Conservation (phyloP, 2,888 invertebrate genomes). For the Fissipunctia ypsillon region DNA sequence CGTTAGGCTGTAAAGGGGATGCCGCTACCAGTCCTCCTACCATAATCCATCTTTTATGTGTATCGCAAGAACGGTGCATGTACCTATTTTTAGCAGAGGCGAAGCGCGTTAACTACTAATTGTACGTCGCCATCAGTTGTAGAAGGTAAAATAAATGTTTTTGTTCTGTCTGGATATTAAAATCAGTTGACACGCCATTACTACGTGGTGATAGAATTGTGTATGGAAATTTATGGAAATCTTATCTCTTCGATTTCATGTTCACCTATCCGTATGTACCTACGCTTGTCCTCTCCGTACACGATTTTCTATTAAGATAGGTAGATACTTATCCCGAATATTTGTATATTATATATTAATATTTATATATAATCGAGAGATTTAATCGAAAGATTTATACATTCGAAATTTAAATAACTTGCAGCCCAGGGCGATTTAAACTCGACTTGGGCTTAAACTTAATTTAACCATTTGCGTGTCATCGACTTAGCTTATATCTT, state of each 20-base stretch:
- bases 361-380: too few species aligned
- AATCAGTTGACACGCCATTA: background rate
- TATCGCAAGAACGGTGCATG: too few species aligned
- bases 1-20: background rate
- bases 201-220: background rate
- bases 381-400: too few species aligned
- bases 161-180: background rate
- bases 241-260: background rate
- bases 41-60: background rate
- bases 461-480: too few species aligned
- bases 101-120: too few species aligned
- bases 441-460: too few species aligned
- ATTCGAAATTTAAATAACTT: too few species aligned
- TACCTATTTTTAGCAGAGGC: background rate
- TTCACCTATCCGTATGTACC: background rate
- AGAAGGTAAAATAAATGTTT: background rate
- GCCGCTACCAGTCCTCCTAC: too few species aligned
- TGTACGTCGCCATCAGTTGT: background rate
- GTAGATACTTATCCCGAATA: too few species aligned
- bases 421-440: too few species aligned
- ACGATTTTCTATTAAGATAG: background rate
- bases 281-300: background rate
- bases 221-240: conserved; percentile 8
- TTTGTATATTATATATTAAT: too few species aligned
- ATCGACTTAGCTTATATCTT: too few species aligned